Evolutionary conservation across 2,797 vertebrate genomes (phyloP), one percentile per base, ranked within the genome.

Genomic region (Spinus pinus): DNA sequence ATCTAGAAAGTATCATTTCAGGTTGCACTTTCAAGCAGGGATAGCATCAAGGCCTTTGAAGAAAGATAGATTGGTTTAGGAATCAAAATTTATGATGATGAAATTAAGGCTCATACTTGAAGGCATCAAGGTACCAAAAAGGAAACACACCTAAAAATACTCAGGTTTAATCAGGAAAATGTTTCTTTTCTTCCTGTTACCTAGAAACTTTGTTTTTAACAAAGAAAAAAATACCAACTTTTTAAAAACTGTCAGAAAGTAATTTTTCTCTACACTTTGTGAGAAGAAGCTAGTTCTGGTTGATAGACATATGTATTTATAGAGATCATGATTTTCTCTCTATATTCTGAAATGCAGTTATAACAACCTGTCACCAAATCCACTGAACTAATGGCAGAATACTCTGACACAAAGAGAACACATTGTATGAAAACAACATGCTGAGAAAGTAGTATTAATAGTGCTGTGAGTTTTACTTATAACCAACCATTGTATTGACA

Each of bases 391-490:
- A 89, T 51, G 35, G 66, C 74, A 92, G 70, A 93, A 57, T 50
- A n/a, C n/a, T 65, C n/a, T 74, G 47, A 75, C 49, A 58, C 31
- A 11, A 95, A 91, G 18, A 82, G 35, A 94, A 89, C 65, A 62
- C 16, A 2, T 28, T 44, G 46, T 12, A 86, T 35, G 67, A 70
- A 95, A 95, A 90, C 47, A 70, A 73, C 31, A 67, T 23, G 37
- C 31, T 87, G 50, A 94, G 58, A 88, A 88, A 86, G 44, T n/a
- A 53, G 28, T 70, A 90, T 65, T 74, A 90, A 81, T 81, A 83
- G 79, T 33, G 51, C 66, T 81, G 58, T 5, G 65, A 66, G 39
- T 24, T 64, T 56, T 71, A 90, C 37, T 71, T 58, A 15, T 5
- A 88, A 35, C 5, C 46, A 81, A 73, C 4, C 22, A 81, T 37